phyloP scores from a whole-genome alignment of 2,113 vertebrate species.

The Eurypyga helias region DNA sequence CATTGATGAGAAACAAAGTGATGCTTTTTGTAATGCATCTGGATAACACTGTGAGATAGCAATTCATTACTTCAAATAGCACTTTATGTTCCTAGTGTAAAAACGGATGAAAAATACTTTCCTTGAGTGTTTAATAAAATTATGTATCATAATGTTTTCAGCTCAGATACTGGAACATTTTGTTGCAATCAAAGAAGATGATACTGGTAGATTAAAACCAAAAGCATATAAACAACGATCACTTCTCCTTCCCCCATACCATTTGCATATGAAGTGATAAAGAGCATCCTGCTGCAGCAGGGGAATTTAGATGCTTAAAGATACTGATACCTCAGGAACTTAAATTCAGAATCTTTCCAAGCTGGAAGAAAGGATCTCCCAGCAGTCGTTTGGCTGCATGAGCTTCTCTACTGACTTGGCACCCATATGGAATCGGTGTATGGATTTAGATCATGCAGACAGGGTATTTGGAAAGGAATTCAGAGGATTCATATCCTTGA shows the following conservation, averaged over 20 bases:
- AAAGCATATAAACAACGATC: neutral
- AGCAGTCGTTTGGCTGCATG: neutral
- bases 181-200: neutral
- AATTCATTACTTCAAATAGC: slow-evolving; percentile 21
- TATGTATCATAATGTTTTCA: neutral
- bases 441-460: neutral
- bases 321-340: neutral
- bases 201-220: neutral
- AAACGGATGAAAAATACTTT: slow-evolving; percentile 32
- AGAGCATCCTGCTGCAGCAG: neutral
- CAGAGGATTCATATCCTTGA: neutral
- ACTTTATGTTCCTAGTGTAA: neutral
- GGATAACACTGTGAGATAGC: neutral
- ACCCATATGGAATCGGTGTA: neutral
- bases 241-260: neutral
- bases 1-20: neutral
- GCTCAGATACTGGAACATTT: neutral
- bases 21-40: slow-evolving; percentile 10
- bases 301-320: neutral
- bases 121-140: neutral
- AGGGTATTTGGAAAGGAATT: neutral
- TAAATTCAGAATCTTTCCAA: neutral
- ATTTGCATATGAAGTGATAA: neutral
- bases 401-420: neutral
- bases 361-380: neutral